phyloP scores from a whole-genome alignment of 2,113 vertebrate species.

The Murina feae region DNA sequence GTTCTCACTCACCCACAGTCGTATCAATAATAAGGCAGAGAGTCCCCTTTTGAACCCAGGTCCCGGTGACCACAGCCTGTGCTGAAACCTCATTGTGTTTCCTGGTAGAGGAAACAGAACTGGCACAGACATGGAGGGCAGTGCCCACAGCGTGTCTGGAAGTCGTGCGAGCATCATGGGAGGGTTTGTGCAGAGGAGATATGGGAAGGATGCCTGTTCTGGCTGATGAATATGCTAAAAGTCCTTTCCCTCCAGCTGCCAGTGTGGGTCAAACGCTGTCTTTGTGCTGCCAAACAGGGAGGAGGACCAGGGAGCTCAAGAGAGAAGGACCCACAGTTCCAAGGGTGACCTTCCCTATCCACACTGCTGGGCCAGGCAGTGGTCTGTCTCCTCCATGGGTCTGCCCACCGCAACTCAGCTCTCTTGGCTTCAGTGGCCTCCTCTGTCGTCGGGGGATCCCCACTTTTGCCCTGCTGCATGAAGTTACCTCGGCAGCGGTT shows the following conservation, averaged over 20 bases:
- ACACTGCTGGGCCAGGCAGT: not conserved
- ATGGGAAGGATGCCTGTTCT: not conserved
- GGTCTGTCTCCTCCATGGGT: not conserved
- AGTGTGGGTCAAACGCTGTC: accelerated
- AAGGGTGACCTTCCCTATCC: accelerated
- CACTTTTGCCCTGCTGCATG: not conserved
- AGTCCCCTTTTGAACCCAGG: not conserved
- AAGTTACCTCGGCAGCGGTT: not conserved
- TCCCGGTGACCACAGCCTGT: not conserved
- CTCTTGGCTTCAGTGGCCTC: not conserved
- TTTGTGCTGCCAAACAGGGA: not conserved
- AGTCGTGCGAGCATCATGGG: not conserved
- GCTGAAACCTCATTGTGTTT: not conserved
- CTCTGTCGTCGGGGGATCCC: not conserved
- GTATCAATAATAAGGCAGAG: not conserved
- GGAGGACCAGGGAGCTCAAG: accelerated
- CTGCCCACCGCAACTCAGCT: not conserved
- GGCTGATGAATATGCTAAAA: not conserved
- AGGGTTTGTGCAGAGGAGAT: not conserved
- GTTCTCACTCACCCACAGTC: not conserved
- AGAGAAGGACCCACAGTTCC: not conserved
- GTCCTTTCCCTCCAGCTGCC: not conserved
- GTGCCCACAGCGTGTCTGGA: not conserved
- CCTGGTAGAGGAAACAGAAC: not conserved
- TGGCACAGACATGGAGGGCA: accelerated